Evolutionary conservation across 35 echinoderm and acorn worm genomes (phyloP).

Genomic region (Apostichopus japonicus): DNA sequence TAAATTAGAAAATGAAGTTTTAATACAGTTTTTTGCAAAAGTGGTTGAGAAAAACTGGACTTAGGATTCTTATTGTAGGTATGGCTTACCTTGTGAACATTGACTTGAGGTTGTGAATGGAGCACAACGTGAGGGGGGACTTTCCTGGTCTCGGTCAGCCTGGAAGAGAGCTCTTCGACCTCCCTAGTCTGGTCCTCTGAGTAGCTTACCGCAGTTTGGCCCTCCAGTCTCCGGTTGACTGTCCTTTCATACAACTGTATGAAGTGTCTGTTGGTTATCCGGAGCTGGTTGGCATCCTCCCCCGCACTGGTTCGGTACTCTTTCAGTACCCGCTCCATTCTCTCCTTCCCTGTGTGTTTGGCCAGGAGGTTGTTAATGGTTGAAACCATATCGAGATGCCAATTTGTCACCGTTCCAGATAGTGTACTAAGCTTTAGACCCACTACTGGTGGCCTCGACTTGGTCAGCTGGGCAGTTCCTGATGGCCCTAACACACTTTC

Average conservation of each 20-base stretch:
- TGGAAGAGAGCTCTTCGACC: conserved; percentile 2
- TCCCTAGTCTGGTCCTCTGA: neutral
- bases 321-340: conserved; percentile 21
- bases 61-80: neutral
- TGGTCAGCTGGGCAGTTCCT: neutral
- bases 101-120: neutral
- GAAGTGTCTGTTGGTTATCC: conserved; percentile 33
- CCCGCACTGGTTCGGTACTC: neutral
- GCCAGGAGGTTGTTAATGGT: neutral
- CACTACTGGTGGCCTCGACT: neutral
- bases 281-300: neutral
- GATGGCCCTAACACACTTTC: neutral
- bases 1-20: no score
- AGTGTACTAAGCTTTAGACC: neutral
- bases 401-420: conserved; percentile 23
- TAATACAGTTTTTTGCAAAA: neutral
- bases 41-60: neutral
- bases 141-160: neutral
- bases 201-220: neutral
- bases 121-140: neutral
- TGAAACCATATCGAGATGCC: conserved; percentile 16
- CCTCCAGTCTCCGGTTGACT: conserved; percentile 25
- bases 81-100: neutral
- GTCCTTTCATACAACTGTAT: conserved; percentile 48
- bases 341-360: neutral